phyloP scores from a whole-genome alignment of 1,140 invertebrate genomes.

The Platyscapa corneri region DNA sequence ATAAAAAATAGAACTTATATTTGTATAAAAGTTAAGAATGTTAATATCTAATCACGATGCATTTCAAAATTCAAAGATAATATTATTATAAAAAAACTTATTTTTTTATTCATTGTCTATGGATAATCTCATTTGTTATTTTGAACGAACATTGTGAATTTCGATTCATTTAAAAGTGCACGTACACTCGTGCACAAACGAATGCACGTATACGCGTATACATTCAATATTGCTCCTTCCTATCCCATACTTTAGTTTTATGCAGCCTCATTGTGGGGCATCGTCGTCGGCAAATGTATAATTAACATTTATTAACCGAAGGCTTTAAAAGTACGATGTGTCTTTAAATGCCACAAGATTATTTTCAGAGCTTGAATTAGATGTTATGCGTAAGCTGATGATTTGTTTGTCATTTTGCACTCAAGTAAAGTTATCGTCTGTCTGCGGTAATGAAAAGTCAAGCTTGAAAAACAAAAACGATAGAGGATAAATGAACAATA shows the following conservation, averaged over 20 bases:
- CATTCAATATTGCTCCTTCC: not conserved
- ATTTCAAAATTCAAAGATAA: too few species aligned
- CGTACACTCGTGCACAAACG: not conserved
- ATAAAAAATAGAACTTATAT: too few species aligned
- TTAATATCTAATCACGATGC: too few species aligned
- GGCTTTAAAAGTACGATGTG: not conserved
- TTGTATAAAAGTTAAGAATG: too few species aligned
- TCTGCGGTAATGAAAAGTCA: not conserved
- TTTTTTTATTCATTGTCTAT: not conserved
- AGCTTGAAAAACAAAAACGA: not conserved
- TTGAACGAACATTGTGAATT: not conserved
- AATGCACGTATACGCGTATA: not conserved
- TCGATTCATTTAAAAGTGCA: not conserved
- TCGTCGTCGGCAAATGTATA: conserved; percentile 13
- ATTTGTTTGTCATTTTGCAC: not conserved
- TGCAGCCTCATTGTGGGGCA: not conserved
- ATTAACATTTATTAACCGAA: conserved; percentile 29
- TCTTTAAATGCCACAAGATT: not conserved
- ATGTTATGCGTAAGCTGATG: not conserved
- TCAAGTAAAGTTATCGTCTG: conserved; percentile 1
- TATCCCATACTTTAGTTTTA: not conserved
- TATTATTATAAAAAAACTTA: too few species aligned
- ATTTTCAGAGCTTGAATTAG: conserved; percentile 23
- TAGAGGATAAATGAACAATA: not conserved
- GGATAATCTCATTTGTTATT: not conserved